Base-by-base conservation (phyloP, 2,113 vertebrate species). In the Cariama cristata region DNA sequence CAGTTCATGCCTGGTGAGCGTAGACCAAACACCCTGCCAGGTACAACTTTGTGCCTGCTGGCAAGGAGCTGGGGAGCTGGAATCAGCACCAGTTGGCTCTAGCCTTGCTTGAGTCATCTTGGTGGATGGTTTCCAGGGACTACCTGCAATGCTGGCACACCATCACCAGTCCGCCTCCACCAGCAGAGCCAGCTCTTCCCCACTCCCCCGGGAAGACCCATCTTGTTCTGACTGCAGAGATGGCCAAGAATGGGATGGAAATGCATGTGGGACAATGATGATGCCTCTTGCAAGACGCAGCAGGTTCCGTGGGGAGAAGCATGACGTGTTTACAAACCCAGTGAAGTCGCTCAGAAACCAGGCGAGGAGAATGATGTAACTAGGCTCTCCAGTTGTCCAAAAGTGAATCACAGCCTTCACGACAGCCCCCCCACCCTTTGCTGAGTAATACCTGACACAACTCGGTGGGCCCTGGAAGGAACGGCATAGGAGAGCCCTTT, bases 401-500 rank as follows among this genome's bases (percentile, higher is more conserved):
- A 92, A 93, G 50, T 90, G 82, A 97, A 96, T 96, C 96, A 96
- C 35, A 68, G 45, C 40, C 79, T 27, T 56, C 52, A 38, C 0
- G 3, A 77, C 59, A 53, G 49, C 50, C 28, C 35, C 74, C 63
- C 38, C 28, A 23, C 19, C 12, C 3, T 88, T 71, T 77, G 94
- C 96, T 97, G 93, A 96, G 92, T 91, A 95, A 96, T 75, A 86
- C 73, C 69, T 86, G 76, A 96, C 72, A 85, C 1, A 1, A 71
- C 38, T 80, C 15, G 1, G 42, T 1, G 3, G 93, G 76, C 96
- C 91, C 81, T 84, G 88, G 88, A 80, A 92, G 60, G 92, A 89
- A 79, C 2, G 0, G 94, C 93, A 96, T 60, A 75, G 97, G 95
- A 93, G 85, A 96, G 96, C 97, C 97, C 98, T 98, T 98, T 98